A percentile compares a stretch with the other conserved stretches of the same genome.
Conservation (phyloP, 2,888 invertebrate species). For the Chouioia cunea region DNA sequence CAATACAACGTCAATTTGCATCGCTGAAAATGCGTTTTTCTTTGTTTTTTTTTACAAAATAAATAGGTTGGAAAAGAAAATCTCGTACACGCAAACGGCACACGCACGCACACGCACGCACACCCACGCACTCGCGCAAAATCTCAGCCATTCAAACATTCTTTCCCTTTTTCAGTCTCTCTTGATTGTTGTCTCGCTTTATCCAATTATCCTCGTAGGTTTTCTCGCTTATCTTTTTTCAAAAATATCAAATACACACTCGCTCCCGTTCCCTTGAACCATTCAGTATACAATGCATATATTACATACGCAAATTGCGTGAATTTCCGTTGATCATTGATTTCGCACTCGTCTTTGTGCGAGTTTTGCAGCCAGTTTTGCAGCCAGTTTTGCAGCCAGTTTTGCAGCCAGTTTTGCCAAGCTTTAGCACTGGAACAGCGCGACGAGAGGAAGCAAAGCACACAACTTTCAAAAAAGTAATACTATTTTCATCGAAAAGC, state of each 20-base stretch:
- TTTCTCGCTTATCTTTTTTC: slow-evolving; percentile 12
- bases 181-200: not conserved
- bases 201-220: slow-evolving; percentile 13
- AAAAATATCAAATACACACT: slow-evolving; percentile 17
- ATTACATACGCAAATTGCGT: slow-evolving; percentile 43
- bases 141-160: slow-evolving; percentile 8
- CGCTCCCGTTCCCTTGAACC: slow-evolving; percentile 31
- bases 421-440: slow-evolving; percentile 19
- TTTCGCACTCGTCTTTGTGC: slow-evolving; percentile 11
- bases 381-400: no score
- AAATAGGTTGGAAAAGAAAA: slow-evolving; percentile 41
- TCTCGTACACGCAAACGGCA: no score
- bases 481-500: no score
- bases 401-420: no score
- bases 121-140: not conserved
- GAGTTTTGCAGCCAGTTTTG: no score
- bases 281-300: slow-evolving; percentile 41
- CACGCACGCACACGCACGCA: no score
- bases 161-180: slow-evolving; percentile 8
- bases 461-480: no score
- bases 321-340: slow-evolving; percentile 21
- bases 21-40: slow-evolving; percentile 11
- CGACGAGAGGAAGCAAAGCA: not conserved
- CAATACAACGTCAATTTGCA: slow-evolving; percentile 29
- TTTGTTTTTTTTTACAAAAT: slow-evolving; percentile 44